Base-by-base conservation (phyloP, 2,888 invertebrate species). In the Habrosyne pyritoides region DNA sequence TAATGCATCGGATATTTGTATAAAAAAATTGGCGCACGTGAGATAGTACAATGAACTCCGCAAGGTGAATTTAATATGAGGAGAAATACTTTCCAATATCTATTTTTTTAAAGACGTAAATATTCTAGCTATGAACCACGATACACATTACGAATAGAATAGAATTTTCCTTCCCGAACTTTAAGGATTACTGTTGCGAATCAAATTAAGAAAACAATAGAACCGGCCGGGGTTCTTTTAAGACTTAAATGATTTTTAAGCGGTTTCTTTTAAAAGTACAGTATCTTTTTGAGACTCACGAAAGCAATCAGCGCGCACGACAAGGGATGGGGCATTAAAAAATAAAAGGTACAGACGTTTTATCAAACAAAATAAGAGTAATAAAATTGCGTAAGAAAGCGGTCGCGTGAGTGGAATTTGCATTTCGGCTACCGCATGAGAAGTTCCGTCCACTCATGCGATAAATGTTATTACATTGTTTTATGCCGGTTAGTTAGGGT, bases 251-350 rank as follows among this genome's bases (percentile, higher is more conserved):
- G 7, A 24, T 33, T 1, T 81, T 86, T 81, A 81, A 66, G 85
- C 86, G 86, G 86, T 75, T 42, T 52, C 57, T 57, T 76, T 84
- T 78, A 75, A 85, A 86, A 83, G 79, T 83, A 84, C 83, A 84
- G 85, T 87, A 87, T 88, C 86, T 80, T 66, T 63, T 60, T 63
- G 69, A 73, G 67, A 73, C 86, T 84, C 89, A 89, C 88, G 89
- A 86, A 87, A 69, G 79, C 88, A 88, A 89, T 89, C 89, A 88
- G 72, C 71, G 73, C 57, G 74, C 81, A 83, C 81, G 84, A 79
- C 76, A 79, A 61, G 59, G 53, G 47, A 47, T 26, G 21, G 30
- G 33, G 21, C 33, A 52, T 52, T 22, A 42, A 42, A 52, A 51
- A 51, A 47, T 12, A 48, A 64, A 68, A 57, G 67, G 71, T 64